Evolutionary conservation across 1,140 invertebrate species (phyloP).

Genomic region (Sinella curviseta): DNA sequence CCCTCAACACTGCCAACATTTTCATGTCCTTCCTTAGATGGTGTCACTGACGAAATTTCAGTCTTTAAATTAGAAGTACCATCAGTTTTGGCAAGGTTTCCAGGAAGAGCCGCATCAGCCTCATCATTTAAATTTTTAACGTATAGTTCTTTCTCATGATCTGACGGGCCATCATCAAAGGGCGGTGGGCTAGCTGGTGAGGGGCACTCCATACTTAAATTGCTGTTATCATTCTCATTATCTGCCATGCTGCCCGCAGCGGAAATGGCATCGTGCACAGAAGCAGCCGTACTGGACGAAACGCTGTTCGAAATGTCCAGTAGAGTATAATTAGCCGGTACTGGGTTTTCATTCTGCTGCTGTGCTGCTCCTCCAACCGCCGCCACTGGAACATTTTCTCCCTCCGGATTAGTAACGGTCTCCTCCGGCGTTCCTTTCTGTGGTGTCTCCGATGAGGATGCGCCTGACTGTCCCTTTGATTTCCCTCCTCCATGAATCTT

Average conservation of each 20-base stretch:
- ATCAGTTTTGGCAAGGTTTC: too few relatives aligned
- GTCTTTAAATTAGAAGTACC: too few relatives aligned
- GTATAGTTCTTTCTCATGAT: neutral
- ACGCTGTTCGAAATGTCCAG: constrained; percentile 22
- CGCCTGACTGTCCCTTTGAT: neutral
- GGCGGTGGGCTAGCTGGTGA: neutral
- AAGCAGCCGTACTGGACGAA: neutral
- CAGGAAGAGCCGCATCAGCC: too few relatives aligned
- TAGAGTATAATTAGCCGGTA: neutral
- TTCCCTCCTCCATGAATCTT: too few relatives aligned
- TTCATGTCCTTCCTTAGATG: too few relatives aligned
- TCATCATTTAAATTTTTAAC: neutral
- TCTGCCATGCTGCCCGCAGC: neutral
- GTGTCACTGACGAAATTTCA: too few relatives aligned
- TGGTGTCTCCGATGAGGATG: too few relatives aligned
- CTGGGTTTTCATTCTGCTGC: neutral
- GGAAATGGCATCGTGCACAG: neutral
- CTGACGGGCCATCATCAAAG: neutral
- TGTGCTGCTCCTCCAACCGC: neutral
- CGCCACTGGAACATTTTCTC: too few relatives aligned
- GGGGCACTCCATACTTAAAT: neutral
- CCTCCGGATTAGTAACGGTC: too few relatives aligned
- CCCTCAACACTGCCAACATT: too few relatives aligned
- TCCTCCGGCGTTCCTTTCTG: too few relatives aligned
- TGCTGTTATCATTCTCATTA: neutral